Percentiles rank a stretch among this genome's conserved stretches.
Conservation (phyloP, 2,888 invertebrate species). For the Pristionchus japonicus region DNA sequence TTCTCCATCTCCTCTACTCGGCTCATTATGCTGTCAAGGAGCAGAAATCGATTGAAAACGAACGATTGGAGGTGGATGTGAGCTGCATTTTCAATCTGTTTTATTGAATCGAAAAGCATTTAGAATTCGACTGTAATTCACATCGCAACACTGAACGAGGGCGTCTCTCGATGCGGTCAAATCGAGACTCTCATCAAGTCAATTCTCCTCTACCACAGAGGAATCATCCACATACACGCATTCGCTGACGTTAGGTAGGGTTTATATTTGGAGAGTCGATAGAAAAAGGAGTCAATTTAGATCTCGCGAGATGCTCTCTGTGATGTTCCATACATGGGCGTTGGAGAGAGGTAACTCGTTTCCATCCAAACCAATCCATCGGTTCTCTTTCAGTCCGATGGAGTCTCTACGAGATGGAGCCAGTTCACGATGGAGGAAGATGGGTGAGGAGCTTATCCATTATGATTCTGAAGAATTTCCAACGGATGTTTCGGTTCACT, state of each 20-base stretch:
- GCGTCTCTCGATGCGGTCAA: not conserved
- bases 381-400: conserved; percentile 20
- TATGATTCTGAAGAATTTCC: not conserved
- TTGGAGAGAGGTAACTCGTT: not conserved
- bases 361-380: too few relatives aligned
- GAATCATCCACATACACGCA: not conserved
- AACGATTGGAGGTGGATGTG: not conserved
- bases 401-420: conserved; percentile 4
- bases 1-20: not conserved
- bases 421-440: not conserved
- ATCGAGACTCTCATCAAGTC: conserved; percentile 13
- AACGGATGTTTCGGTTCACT: not conserved
- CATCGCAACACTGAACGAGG: not conserved
- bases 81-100: not conserved
- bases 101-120: not conserved
- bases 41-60: not conserved
- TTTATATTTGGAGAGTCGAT: not conserved
- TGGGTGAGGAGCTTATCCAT: not conserved
- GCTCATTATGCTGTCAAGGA: not conserved
- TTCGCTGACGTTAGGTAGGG: not conserved
- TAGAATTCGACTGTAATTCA: not conserved
- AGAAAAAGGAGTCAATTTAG: too few relatives aligned
- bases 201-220: not conserved
- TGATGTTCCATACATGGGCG: not conserved
- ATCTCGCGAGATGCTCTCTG: not conserved